Conservation (phyloP, 1,140 invertebrate species). For the Fragariocoptes setiger region DNA sequence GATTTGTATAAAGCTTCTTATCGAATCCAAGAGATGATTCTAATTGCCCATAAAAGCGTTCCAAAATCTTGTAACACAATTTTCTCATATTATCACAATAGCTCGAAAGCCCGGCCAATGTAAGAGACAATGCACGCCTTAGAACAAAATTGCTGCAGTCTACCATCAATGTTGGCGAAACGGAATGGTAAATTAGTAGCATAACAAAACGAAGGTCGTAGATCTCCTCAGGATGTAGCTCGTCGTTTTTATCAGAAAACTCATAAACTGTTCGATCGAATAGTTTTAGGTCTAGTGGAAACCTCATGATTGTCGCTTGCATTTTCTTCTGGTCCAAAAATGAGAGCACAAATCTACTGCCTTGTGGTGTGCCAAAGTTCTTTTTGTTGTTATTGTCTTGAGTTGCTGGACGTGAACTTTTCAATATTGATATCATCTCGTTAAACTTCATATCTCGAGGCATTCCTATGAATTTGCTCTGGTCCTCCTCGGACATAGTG, state of each 20-base stretch:
- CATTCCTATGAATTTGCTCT: background rate
- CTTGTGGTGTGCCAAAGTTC: background rate
- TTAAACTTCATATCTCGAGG: background rate
- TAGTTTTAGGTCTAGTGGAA: background rate
- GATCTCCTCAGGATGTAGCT: background rate
- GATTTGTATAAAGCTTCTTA: background rate
- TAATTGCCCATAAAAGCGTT: background rate
- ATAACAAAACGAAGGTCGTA: background rate
- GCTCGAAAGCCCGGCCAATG: background rate
- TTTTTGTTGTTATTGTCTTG: background rate
- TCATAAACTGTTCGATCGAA: background rate
- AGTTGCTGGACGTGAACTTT: background rate
- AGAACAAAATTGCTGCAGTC: background rate
- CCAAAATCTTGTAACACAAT: background rate
- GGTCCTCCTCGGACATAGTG: background rate
- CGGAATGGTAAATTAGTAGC: background rate
- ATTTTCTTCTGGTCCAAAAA: background rate
- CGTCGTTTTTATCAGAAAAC: background rate
- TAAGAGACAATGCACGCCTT: background rate
- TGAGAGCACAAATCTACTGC: background rate
- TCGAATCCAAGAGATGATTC: background rate
- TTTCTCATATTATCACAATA: background rate
- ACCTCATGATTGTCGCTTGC: background rate
- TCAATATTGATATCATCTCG: background rate
- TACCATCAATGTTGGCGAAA: background rate